A percentile compares a stretch with the other conserved stretches of the same genome.
Evolutionary conservation across 1,140 invertebrate genomes (phyloP).

Genomic region (Berghia stephanieae): DNA sequence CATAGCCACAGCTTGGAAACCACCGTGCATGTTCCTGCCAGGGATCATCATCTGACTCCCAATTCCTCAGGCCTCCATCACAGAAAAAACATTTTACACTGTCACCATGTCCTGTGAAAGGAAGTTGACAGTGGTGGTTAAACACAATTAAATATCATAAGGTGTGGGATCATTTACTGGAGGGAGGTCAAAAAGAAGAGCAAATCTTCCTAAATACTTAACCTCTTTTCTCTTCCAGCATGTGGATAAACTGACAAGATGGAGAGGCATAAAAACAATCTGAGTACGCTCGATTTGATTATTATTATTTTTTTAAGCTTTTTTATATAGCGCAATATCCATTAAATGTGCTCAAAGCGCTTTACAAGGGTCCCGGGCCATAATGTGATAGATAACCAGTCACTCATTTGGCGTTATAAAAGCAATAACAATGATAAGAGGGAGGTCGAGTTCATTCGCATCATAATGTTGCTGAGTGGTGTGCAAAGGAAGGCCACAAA

Average conservation of each 20-base stretch:
- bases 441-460: not conserved
- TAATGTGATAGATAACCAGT: no score
- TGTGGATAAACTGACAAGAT: no score
- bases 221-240: no score
- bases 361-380: no score
- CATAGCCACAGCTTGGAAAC: constrained; percentile 76
- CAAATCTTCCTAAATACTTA: no score
- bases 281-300: not conserved
- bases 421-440: no score
- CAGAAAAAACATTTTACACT: constrained; percentile 87
- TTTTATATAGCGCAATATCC: no score
- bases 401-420: no score
- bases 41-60: constrained; percentile 79
- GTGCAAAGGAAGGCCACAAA: not conserved
- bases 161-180: no score
- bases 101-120: constrained; percentile 73
- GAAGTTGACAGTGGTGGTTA: not conserved
- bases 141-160: not conserved
- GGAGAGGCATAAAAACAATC: not conserved
- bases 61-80: constrained; percentile 76
- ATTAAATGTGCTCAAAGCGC: no score
- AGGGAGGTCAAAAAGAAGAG: no score
- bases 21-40: constrained; percentile 75
- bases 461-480: not conserved
- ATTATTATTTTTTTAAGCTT: constrained; percentile 14